Evolutionary conservation across 2,888 invertebrate genomes (phyloP).

Genomic region (Synergus umbraculus): DNA sequence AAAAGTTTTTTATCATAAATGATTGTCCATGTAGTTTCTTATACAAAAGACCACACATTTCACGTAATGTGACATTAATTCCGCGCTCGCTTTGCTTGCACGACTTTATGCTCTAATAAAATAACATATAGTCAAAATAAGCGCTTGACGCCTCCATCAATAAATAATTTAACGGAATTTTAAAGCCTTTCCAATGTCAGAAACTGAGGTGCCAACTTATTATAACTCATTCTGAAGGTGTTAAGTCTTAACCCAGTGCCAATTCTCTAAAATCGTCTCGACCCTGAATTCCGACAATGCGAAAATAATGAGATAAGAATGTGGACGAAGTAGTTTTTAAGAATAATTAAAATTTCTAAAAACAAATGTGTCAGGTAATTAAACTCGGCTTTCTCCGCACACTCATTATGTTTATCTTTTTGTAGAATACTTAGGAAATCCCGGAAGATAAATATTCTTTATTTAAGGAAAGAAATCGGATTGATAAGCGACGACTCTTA

Average conservation of each 20-base stretch:
- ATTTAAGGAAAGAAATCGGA: background rate
- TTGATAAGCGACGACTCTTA: background rate
- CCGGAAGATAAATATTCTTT: background rate
- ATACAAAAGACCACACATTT: background rate
- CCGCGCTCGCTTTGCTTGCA: background rate
- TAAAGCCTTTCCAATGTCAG: background rate
- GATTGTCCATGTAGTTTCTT: background rate
- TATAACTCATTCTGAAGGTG: no score
- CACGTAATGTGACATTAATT: background rate
- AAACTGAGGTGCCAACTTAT: background rate
- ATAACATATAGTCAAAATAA: background rate
- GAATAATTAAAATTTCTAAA: background rate
- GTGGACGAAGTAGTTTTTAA: background rate
- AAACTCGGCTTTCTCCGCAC: background rate
- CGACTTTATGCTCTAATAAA: constrained; percentile 25
- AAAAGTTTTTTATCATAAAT: background rate
- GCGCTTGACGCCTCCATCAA: background rate
- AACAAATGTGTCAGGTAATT: background rate
- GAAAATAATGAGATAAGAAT: no score
- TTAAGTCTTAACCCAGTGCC: no score
- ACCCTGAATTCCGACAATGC: no score
- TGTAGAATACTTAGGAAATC: background rate
- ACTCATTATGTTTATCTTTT: background rate
- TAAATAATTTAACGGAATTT: background rate
- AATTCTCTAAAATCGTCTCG: no score